Evolutionary conservation across 2,113 vertebrate genomes (phyloP).

Genomic region (Aptenodytes forsteri): DNA sequence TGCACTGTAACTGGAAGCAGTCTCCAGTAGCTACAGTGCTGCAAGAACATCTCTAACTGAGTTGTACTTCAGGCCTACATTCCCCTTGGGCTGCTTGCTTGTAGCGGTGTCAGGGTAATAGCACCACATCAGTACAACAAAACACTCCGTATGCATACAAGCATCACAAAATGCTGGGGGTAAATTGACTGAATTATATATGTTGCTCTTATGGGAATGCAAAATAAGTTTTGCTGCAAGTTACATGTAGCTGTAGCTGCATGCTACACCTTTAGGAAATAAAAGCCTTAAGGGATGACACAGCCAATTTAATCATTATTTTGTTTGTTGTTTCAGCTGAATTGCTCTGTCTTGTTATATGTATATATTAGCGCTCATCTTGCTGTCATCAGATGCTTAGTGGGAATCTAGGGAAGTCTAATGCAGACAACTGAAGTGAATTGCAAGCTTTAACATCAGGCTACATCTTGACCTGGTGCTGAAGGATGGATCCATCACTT

Average conservation of each 20-base stretch:
- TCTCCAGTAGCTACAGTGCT: not conserved
- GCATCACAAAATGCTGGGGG: not conserved
- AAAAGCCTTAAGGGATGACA: not conserved
- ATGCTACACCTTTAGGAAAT: not conserved
- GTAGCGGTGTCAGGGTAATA: not conserved
- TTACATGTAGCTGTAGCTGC: not conserved
- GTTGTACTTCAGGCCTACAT: not conserved
- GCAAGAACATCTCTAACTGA: not conserved
- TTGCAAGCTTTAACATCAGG: not conserved
- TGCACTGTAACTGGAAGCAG: not conserved
- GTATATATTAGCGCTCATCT: not conserved
- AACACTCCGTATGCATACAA: rapidly evolving
- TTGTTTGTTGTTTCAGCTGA: not conserved
- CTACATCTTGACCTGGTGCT: not conserved
- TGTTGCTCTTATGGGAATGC: not conserved
- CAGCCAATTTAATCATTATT: not conserved
- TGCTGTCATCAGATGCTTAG: not conserved
- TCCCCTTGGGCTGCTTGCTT: not conserved
- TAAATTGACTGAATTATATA: not conserved
- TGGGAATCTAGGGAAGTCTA: not conserved
- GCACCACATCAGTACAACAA: not conserved
- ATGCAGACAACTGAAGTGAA: not conserved
- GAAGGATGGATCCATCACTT: not conserved
- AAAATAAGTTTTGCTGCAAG: not conserved
- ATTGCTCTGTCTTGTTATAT: not conserved